Percentiles rank a stretch among this genome's conserved stretches.
These are phyloP conservation scores for Platalea minor DNA, from an alignment of 2,797 vertebrate genomes.

Conservation along the genomic window DNA sequence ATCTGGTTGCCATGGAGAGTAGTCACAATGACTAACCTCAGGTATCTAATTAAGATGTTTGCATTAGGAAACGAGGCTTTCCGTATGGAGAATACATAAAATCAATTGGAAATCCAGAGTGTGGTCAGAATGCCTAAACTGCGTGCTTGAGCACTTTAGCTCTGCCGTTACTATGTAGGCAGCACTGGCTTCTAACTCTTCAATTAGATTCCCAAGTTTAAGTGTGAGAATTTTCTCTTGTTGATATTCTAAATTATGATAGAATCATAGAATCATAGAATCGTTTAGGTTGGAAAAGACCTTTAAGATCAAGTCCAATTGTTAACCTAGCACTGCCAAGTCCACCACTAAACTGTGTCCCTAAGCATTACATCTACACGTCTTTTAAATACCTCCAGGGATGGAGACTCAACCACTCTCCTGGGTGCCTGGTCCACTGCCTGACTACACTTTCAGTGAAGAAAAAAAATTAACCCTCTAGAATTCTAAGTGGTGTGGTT, in stretches of 20 bases:
- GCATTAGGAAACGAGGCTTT: not conserved
- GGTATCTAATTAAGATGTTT: not conserved
- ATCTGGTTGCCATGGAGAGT: not conserved
- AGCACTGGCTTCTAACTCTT: not conserved
- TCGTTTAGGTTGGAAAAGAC: no score
- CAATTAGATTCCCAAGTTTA: not conserved
- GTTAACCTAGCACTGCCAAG: no score
- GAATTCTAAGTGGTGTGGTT: not conserved
- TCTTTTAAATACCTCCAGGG: no score
- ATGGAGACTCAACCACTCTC: no score
- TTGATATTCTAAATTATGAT: not conserved
- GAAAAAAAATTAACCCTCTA: not conserved
- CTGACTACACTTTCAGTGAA: no score
- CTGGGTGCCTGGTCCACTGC: no score
- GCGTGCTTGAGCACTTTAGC: not conserved
- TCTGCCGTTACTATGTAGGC: not conserved
- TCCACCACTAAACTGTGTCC: no score
- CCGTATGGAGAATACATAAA: not conserved
- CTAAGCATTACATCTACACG: no score
- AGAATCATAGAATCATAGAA: no score
- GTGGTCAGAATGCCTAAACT: not conserved
- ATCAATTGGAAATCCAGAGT: not conserved
- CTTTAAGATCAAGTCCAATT: no score
- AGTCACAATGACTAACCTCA: not conserved
- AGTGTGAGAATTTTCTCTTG: not conserved